These are phyloP conservation scores for Parazoanthus swiftii DNA, from an alignment of 92 coral and sea anemone genomes.

Conservation along the genomic window DNA sequence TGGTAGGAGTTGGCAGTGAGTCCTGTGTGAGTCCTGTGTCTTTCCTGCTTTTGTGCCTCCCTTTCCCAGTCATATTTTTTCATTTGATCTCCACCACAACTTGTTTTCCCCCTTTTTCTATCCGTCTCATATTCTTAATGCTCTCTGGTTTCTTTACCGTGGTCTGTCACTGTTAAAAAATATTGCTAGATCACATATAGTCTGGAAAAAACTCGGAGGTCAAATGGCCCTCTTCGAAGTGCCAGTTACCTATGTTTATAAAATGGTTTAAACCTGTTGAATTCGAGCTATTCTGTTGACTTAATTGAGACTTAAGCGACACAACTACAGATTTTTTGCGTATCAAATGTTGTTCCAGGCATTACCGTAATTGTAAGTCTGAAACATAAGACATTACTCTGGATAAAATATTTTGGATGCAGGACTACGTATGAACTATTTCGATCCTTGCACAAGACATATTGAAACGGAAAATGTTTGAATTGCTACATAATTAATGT, in stretches of 20 bases:
- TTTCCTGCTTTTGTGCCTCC: not conserved
- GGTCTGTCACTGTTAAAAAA: not conserved
- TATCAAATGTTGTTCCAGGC: too few species aligned
- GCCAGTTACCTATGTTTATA: not conserved
- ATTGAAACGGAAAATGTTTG: not conserved
- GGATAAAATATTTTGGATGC: too few species aligned
- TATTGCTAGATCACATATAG: not conserved
- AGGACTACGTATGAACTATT: not conserved
- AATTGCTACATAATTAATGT: not conserved
- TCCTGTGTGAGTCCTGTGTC: too few species aligned
- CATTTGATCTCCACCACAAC: not conserved
- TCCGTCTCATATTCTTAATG: not conserved
- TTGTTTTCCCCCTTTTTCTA: not conserved
- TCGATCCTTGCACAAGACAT: not conserved
- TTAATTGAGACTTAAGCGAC: not conserved
- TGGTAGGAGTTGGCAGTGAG: not conserved
- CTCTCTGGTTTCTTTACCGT: not conserved
- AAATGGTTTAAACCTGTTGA: not conserved
- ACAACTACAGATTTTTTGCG: not conserved
- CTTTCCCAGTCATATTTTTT: not conserved
- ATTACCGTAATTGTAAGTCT: too few species aligned
- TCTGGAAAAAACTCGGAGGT: not conserved
- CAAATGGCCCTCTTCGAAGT: not conserved
- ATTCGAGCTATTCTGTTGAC: not conserved
- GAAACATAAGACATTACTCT: not conserved